These are phyloP conservation scores for Perizoma flavofasciatum DNA, from an alignment of 2,888 invertebrate species.

Conservation along the genomic window DNA sequence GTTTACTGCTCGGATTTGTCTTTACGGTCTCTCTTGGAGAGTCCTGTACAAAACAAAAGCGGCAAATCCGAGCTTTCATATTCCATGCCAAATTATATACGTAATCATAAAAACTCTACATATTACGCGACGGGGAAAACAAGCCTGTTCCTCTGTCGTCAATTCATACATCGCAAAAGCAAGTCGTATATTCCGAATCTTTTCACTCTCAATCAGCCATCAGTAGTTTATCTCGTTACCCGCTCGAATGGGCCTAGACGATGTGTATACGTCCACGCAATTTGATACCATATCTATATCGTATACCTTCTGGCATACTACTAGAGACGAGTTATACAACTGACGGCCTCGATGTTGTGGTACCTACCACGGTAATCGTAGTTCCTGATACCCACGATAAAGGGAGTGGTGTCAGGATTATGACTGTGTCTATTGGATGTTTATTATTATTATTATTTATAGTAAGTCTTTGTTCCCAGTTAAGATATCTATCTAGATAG, in stretches of 20 bases:
- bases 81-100: conserved; percentile 19
- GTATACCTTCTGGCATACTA: conserved; percentile 8
- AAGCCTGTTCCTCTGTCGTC: conserved; percentile 28
- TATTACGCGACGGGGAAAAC: conserved; percentile 32
- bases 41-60: conserved; percentile 6
- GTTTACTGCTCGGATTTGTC: no score
- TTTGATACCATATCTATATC: conserved; percentile 35
- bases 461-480: no score
- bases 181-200: conserved; percentile 38
- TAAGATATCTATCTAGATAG: no score
- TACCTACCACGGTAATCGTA: no score
- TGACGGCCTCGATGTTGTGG: no score
- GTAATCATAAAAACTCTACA: conserved; percentile 27
- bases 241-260: conserved; percentile 38
- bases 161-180: conserved; percentile 35
- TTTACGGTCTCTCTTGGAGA: no score
- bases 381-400: no score
- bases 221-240: conserved; percentile 42
- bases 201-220: conserved; percentile 35
- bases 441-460: no score
- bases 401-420: no score
- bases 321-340: no score
- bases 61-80: conserved; percentile 9
- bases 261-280: conserved; percentile 39
- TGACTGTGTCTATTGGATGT: no score